phyloP scores from a whole-genome alignment of 1,140 invertebrate genomes.

The Atta texana region DNA sequence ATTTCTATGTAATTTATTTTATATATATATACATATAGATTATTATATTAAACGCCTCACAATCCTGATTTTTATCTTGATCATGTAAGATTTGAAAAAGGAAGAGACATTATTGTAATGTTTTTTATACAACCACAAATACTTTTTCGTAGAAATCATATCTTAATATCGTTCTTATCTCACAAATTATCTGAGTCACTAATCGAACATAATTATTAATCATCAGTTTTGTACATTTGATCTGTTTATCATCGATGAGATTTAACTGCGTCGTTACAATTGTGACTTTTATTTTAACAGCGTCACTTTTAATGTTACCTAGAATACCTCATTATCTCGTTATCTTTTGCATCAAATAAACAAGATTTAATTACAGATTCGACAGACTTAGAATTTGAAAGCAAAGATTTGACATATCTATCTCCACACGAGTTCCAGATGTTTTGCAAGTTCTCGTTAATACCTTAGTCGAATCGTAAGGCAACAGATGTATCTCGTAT shows the following conservation, averaged over 20 bases:
- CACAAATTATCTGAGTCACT: neutral
- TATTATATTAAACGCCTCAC: no score
- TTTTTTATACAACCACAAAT: neutral
- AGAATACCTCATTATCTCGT: neutral
- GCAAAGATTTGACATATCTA: neutral
- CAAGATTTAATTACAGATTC: neutral
- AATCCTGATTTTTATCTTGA: no score
- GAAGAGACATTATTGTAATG: neutral
- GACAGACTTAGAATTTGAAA: neutral
- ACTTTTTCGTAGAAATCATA: neutral
- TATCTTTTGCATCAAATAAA: neutral
- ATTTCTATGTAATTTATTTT: no score
- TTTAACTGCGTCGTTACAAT: neutral
- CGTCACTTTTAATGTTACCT: neutral
- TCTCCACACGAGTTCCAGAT: neutral
- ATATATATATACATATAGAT: no score
- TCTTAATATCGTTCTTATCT: neutral
- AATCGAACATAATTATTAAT: neutral
- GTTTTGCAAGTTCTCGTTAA: neutral
- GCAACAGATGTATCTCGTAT: neutral
- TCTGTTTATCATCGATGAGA: neutral
- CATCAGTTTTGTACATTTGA: neutral
- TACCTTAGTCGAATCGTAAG: neutral
- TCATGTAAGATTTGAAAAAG: neutral
- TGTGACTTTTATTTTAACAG: neutral